Base-by-base conservation (phyloP, 2,113 vertebrate species). In the Suncus etruscus region DNA sequence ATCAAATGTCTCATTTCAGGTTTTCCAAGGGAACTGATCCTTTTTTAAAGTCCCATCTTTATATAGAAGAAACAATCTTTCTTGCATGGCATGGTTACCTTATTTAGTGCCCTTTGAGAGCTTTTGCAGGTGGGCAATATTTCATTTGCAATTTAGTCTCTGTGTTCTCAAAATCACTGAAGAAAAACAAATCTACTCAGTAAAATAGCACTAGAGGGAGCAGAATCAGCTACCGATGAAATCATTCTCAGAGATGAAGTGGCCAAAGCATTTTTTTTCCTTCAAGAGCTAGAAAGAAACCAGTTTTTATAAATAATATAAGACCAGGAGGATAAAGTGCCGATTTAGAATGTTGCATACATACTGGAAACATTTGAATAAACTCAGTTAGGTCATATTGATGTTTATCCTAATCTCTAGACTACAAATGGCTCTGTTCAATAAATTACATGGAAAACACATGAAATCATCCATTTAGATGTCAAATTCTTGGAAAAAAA, bases 181-280 rank as follows among this genome's bases (percentile, higher is more conserved):
- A 68, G 82, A 66, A 94, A 96, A 95, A 50, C 83, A 96, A 95
- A 93, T 92, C 50, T 58, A 85, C 88, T 96, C 83, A 90, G 76
- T 80, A 86, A 91, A 91, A 91, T 92, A 74, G 45, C 73, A 75
- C 73, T 83, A 25, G 50, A 90, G 65, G 79, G 80, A 89, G 2
- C 1, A 0, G 83, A 91, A 89, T 24, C 47, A 93, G 77, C 50
- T 78, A 74, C 83, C 54, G n/a, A 74, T 45, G 63, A 45, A 91
- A 61, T 93, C 58, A 68, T 93, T 94, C 78, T 89, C 72, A 29
- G 58, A 75, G 47, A 79, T 87, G 22, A 66, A 86, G 61, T 83
- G 18, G 51, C 27, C 51, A 63, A 78, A 63, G 16, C 10, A 89
- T 85, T 73, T 22, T 47, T 47, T 79, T 84, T 90, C 63, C 61